Evolutionary conservation across 2,113 vertebrate species (phyloP).

Genomic region (Leptocoma aspasia): DNA sequence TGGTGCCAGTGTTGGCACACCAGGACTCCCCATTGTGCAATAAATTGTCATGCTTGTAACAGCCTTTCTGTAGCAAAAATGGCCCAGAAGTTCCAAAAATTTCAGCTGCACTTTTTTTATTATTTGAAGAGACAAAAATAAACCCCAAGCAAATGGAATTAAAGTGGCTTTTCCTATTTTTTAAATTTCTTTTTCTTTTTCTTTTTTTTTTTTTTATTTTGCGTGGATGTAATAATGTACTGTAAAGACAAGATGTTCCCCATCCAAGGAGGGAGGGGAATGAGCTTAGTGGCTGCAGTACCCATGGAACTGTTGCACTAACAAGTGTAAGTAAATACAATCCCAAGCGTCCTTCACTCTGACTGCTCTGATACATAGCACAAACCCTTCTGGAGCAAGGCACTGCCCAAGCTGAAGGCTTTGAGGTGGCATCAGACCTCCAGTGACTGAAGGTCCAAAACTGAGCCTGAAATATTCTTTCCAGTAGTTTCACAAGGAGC

Average conservation of each 20-base stretch:
- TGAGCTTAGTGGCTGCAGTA: not conserved
- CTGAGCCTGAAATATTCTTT: not conserved
- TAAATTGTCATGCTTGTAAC: not conserved
- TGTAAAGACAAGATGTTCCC: not conserved
- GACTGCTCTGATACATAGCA: not conserved
- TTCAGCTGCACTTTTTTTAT: not conserved
- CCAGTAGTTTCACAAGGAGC: not conserved
- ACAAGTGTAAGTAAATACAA: not conserved
- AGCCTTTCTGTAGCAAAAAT: not conserved
- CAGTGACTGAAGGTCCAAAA: not conserved
- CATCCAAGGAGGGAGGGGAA: not conserved
- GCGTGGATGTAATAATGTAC: accelerated
- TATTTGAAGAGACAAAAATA: not conserved
- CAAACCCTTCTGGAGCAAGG: not conserved
- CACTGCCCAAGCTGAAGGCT: not conserved
- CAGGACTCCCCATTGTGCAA: not conserved
- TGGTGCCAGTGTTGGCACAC: not conserved
- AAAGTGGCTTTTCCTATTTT: accelerated
- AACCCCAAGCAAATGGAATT: not conserved
- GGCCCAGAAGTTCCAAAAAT: not conserved
- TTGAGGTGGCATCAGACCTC: not conserved
- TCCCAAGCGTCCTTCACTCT: not conserved
- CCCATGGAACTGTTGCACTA: not conserved
- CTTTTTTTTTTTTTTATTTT: not conserved
- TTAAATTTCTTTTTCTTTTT: no score